Evolutionary conservation across 2,113 vertebrate species (phyloP), one percentile per base, ranked within the genome.

Genomic region (Gallinago undulata): DNA sequence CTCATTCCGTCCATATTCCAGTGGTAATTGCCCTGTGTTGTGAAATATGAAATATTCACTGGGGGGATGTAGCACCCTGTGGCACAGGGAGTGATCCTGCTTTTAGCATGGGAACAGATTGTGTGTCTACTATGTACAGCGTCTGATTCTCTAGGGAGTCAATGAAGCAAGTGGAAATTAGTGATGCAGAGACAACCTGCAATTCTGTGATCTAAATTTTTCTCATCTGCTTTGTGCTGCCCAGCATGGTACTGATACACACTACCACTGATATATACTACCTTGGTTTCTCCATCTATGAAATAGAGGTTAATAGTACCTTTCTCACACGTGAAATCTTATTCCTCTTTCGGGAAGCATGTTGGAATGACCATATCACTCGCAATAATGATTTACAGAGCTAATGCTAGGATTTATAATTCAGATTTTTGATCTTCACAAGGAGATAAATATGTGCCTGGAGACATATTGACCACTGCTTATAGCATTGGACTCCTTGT

Each of bases 121-220:
- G 35, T 66, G 70, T 80, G 28, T 66, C 75, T 84, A 3, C 64
- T 50, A 0, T 37, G 28, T 59, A 72, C 73, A 93, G 22, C 51
- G 45, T 43, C 55, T 60, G 59, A 81, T 43, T 53, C 72, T 88
- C 68, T 48, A 6, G 43, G 51, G 56, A 89, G 48, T 56, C 68
- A 81, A 13, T 39, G 89, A 68, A 81, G 51, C 47, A 90, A 87
- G 35, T 88, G 80, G 78, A 94, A 91, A 69, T 90, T 41, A 92
- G 82, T 81, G 59, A 86, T 87, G 81, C 79, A 90, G 79, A 88
- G 30, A 76, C 68, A 90, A 67, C 73, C 59, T 87, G 19, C 45
- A 83, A 22, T 74, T 90, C 47, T 89, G 28, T 56, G 31, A 19
- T 90, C 25, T 90, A 51, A 74, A 59, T 62, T 67, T 45, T 87